Evolutionary conservation across 2,113 vertebrate genomes (phyloP).

Genomic region (Phalacrocorax brasilianus): DNA sequence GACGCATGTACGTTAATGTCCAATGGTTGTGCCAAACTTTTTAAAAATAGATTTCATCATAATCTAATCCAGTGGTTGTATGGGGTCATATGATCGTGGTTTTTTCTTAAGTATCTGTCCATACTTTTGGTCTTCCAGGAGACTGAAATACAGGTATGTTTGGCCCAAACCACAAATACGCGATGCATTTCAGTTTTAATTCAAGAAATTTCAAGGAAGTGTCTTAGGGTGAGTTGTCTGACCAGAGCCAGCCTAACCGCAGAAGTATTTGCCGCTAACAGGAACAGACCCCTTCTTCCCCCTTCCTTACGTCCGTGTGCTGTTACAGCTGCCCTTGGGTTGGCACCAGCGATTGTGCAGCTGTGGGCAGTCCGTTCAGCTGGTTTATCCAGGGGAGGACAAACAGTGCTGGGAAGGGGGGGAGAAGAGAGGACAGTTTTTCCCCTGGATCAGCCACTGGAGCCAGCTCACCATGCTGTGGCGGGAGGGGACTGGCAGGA

Average conservation of each 20-base stretch:
- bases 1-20: too few relatives aligned
- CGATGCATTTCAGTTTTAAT: neutral
- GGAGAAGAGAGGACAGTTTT: neutral
- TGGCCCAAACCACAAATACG: neutral
- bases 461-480: neutral
- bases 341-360: rapidly evolving
- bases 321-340: neutral
- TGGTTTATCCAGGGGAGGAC: neutral
- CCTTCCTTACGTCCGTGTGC: rapidly evolving
- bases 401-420: too few relatives aligned
- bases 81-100: neutral
- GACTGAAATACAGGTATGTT: neutral
- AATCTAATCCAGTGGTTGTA: neutral
- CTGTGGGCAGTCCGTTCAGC: neutral
- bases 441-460: rapidly evolving
- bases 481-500: neutral
- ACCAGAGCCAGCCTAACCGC: neutral
- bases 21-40: neutral
- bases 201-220: neutral
- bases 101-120: neutral
- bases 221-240: rapidly evolving
- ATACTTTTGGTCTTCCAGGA: neutral
- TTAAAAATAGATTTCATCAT: neutral
- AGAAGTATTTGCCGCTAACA: neutral
- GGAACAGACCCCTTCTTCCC: neutral